Evolutionary conservation across 64 coral and sea anemone species (phyloP), one percentile per base, ranked within the genome.

Genomic region (Stylophora pistillata): DNA sequence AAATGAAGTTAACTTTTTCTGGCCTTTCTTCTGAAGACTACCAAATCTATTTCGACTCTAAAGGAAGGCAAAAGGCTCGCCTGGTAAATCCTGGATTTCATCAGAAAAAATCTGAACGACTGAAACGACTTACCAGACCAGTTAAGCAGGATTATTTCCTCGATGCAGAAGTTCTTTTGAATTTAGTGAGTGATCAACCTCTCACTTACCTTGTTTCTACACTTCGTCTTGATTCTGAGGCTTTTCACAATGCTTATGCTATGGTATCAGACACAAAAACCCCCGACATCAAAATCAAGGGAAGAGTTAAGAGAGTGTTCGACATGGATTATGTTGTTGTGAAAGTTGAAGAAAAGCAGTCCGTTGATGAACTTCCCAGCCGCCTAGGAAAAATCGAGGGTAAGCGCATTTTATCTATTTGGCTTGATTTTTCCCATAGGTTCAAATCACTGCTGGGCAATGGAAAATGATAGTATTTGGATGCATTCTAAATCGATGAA

Each of bases 271-370:
- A 96, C 31, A 96, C 85, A 18, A 68, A 34, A 5, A 92, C 86
- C 29, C 94, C 90, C 26, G 94, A 92, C 37, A 96, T 96, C 29
- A 71, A 82, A 75, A 82, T 95, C 61, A 95, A 69, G 23, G 89
- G 93, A 53, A 25, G 27, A 7, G 76, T 91, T 1, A 78, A 85
- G 29, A 85, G 91, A 60, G 89, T 86, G 16, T 95, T 95, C 70
- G 89, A 95, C 78, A 89, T 71, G 34, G 93, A 95, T 88, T 81
- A 72, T 23, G 82, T 95, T 27, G 93, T 95, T 16, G 55, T 95
- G 9, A 12, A 63, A 32, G 64, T 37, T 20, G 64, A 0, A 23
- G 15, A 10, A 20, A 31, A 7, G 5, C 27, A 60, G 4, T 56
- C 58, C 21, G 62, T 12, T 21, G 1, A 47, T 64, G 57, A 18